A percentile compares a stretch with the other conserved stretches of the same genome.
Evolutionary conservation across 2,888 invertebrate genomes (phyloP).

Genomic region (Mystacides longicornis): DNA sequence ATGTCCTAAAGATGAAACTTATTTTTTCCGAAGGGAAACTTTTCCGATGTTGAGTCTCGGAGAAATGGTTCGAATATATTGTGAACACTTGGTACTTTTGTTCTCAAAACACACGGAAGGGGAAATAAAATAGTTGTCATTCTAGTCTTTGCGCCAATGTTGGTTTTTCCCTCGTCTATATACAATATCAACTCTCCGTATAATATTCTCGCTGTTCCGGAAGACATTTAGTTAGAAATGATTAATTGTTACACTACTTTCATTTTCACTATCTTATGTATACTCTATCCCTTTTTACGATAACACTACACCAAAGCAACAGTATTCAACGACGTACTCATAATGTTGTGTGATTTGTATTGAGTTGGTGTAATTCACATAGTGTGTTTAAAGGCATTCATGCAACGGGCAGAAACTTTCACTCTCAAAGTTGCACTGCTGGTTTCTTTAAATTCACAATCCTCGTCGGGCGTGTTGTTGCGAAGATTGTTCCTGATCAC

Average conservation of each 20-base stretch:
- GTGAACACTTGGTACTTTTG: too few species aligned
- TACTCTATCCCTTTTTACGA: not conserved
- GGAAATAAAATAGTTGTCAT: not conserved
- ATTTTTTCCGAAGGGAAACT: too few species aligned
- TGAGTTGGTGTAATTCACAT: not conserved
- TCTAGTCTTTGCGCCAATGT: not conserved
- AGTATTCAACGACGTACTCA: too few species aligned
- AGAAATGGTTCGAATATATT: too few species aligned
- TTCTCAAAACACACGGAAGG: not conserved
- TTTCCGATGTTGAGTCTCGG: too few species aligned
- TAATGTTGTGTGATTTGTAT: not conserved
- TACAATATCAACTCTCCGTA: too few species aligned
- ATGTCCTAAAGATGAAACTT: too few species aligned
- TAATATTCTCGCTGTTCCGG: not conserved
- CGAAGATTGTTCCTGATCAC: not conserved
- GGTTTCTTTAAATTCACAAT: slow-evolving; percentile 1
- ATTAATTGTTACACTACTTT: not conserved
- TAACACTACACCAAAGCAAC: not conserved
- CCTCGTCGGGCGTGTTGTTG: not conserved
- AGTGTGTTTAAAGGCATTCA: not conserved
- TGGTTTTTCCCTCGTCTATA: not conserved
- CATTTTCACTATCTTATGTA: not conserved
- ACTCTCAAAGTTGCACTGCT: not conserved
- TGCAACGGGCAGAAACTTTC: slow-evolving; percentile 1
- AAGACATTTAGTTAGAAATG: not conserved